A percentile compares a stretch with the other conserved stretches of the same genome.
Conservation (phyloP, 2,888 invertebrate species). For the Spilarctia lutea region DNA sequence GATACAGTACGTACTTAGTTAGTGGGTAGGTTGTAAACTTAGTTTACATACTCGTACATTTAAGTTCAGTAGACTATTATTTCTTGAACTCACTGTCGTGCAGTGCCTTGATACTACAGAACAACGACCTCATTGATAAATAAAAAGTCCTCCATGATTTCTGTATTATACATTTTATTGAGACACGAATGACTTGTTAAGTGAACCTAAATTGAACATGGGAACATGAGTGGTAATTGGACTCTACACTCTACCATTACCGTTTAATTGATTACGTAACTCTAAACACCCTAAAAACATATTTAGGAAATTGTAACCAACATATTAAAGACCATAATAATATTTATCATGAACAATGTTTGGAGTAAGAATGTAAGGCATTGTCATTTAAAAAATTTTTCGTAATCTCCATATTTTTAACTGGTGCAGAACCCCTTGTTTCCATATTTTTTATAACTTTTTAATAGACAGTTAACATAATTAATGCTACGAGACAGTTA, state of each 20-base stretch:
- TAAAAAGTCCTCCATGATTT: conserved; percentile 1
- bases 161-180: neutral
- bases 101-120: neutral
- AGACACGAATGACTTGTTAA: neutral
- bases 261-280: neutral
- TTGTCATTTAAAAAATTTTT: neutral
- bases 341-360: neutral
- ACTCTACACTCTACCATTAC: neutral
- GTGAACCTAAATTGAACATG: neutral
- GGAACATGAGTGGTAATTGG: neutral
- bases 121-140: neutral
- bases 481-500: conserved; percentile 24
- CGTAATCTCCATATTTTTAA: neutral
- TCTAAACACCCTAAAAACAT: neutral
- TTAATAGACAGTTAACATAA: conserved; percentile 7
- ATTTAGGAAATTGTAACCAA: neutral
- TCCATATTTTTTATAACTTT: neutral
- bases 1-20: neutral
- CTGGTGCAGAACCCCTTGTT: neutral
- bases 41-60: neutral
- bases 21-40: neutral
- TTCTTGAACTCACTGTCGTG: neutral
- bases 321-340: neutral
- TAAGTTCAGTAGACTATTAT: neutral
- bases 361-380: neutral